These are phyloP conservation scores for Alcedo quadribrachys DNA, from an alignment of 2,797 vertebrate genomes.

Conservation along the genomic window DNA sequence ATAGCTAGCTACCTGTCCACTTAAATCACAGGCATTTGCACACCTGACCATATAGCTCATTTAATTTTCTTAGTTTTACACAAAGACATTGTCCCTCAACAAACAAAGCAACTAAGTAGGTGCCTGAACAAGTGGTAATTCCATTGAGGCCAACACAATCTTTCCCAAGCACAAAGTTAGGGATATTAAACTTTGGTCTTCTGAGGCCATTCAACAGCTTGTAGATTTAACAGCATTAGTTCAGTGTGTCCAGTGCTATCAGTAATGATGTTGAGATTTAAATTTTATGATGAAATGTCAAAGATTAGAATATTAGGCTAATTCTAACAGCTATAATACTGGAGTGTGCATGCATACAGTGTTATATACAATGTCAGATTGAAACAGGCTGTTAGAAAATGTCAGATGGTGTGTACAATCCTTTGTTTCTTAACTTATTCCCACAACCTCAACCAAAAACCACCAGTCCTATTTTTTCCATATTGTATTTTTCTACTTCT, in stretches of 20 bases:
- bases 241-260: background rate
- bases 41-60: background rate
- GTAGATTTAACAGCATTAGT: background rate
- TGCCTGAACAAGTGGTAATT: background rate
- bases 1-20: background rate
- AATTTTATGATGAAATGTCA: background rate
- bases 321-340: background rate
- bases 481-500: background rate
- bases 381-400: background rate
- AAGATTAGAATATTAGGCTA: background rate
- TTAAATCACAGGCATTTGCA: background rate
- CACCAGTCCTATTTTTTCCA: background rate
- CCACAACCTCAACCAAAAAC: background rate
- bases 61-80: background rate
- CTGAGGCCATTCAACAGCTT: background rate
- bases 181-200: background rate
- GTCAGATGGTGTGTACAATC: background rate
- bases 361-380: background rate
- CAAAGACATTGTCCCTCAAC: background rate
- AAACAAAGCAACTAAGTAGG: background rate
- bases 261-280: background rate
- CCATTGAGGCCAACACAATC: background rate
- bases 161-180: background rate
- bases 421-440: background rate
- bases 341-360: background rate